phyloP scores from a whole-genome alignment of 2,888 invertebrate genomes.

The Dryobota labecula region DNA sequence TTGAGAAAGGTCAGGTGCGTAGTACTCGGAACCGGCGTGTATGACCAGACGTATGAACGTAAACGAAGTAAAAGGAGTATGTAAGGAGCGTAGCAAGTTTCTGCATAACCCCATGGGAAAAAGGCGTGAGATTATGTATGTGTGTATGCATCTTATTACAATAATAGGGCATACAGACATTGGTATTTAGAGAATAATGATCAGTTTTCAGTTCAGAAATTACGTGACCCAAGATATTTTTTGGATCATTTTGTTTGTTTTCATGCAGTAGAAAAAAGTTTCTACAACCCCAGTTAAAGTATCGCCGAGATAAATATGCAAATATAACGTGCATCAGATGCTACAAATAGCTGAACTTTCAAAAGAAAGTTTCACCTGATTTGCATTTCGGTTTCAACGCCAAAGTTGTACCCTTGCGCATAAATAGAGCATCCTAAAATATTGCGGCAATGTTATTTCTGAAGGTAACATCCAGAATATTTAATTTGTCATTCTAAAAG shows the following conservation, averaged over 20 bases:
- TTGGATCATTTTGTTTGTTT: background rate
- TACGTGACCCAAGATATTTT: background rate
- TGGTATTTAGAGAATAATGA: background rate
- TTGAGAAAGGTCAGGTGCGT: too few species aligned
- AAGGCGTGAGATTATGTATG: too few species aligned
- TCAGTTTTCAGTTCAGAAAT: background rate
- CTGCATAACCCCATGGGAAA: too few species aligned
- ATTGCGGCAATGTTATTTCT: background rate
- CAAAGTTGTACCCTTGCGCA: constrained; percentile 17
- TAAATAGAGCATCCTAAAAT: constrained; percentile 25
- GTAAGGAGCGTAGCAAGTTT: too few species aligned
- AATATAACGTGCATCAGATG: constrained; percentile 47
- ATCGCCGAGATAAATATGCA: constrained; percentile 18
- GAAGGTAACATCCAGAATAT: too few species aligned
- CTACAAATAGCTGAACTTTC: constrained; percentile 44
- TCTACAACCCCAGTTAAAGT: background rate
- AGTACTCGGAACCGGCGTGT: too few species aligned
- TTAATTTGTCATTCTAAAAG: background rate
- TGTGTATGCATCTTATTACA: too few species aligned
- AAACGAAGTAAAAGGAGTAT: too few species aligned
- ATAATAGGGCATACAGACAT: background rate
- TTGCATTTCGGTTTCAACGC: constrained; percentile 34
- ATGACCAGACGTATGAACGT: too few species aligned
- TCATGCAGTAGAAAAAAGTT: background rate
- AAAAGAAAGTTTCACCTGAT: constrained; percentile 21